Base-by-base conservation (phyloP, 2,113 vertebrate genomes). In the Sebastes schlegelii region DNA sequence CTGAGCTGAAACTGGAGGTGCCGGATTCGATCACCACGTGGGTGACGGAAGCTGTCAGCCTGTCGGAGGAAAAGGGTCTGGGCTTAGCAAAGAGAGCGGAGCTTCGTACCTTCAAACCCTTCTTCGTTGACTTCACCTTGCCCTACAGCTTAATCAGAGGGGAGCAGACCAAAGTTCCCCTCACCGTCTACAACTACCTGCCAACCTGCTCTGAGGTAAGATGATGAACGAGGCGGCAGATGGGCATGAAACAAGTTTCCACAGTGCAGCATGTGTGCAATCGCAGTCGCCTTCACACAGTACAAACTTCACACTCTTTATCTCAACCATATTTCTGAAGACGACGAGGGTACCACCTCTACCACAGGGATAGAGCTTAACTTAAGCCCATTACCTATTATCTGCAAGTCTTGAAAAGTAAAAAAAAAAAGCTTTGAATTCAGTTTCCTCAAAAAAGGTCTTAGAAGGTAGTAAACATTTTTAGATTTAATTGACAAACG, bases 21-120 rank as follows among this genome's bases (percentile, higher is more conserved):
- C 97, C 97, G 0, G 96, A 98, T 87, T 98, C 97, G n/a, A 97
- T 99, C 93, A 98, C 97, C 16, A 97, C 96, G 0, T 99, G 97
- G 97, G 94, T 98, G 85, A 95, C 95, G 0, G 96, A 98, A 70
- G 97, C 95, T 0, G 91, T 98, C 46, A 93, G 93, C 11, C 87
- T 98, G 26, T 97, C 97, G 0, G 87, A 95, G 48, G 93, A 92
- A 2, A 87, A 90, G 72, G 97, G 97, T 0, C 88, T 99, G 80
- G 97, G 97, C 63, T 86, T 98, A 12, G 97, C 97, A 0, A 63
- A 71, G 11, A 95, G 90, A n/a, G 68, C 89, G 0, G 93, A 96
- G 74, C 96, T 99, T 51, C 96, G 95, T 10, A 96, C 97, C 0
- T 98, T 98, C 86, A 97, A 99, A 88, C 90, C 95, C 3, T 98